Evolutionary conservation across 2,888 invertebrate genomes (phyloP).

Genomic region (Pilophorus perplexus): DNA sequence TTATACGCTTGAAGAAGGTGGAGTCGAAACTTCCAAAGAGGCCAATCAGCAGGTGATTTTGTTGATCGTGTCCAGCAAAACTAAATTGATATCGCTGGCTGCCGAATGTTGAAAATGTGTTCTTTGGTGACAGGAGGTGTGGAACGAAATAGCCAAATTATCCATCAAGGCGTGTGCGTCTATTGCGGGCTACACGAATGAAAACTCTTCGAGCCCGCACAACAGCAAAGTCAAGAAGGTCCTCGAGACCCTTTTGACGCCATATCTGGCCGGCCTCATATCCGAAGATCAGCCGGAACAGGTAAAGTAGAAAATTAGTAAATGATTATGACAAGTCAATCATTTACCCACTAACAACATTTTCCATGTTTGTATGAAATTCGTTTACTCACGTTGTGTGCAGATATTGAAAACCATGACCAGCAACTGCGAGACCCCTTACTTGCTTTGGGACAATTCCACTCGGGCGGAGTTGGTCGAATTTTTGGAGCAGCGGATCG

Average conservation of each 20-base stretch:
- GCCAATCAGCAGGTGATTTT: slow-evolving; percentile 75
- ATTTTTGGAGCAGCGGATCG: slow-evolving; percentile 71
- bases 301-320: slow-evolving; percentile 51
- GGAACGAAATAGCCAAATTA: slow-evolving; percentile 88
- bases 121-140: slow-evolving; percentile 88
- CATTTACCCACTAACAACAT: too few relatives aligned
- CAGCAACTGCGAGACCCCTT: slow-evolving; percentile 93
- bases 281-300: slow-evolving; percentile 71
- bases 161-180: slow-evolving; percentile 81
- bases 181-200: slow-evolving; percentile 69
- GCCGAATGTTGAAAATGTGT: too few relatives aligned
- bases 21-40: slow-evolving; percentile 79
- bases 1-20: slow-evolving; percentile 95
- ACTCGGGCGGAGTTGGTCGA: slow-evolving; percentile 90
- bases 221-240: slow-evolving; percentile 65
- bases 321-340: too few relatives aligned
- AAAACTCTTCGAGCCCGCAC: slow-evolving; percentile 57
- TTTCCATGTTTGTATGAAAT: too few relatives aligned
- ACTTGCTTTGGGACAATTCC: slow-evolving; percentile 97
- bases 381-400: too few relatives aligned
- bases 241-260: slow-evolving; percentile 72
- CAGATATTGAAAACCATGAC: slow-evolving; percentile 88
- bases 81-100: slow-evolving; percentile 32
- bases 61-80: too few relatives aligned
- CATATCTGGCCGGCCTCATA: slow-evolving; percentile 78